Conservation (phyloP, 1,140 invertebrate genomes). For the Polypedilum pembai region DNA sequence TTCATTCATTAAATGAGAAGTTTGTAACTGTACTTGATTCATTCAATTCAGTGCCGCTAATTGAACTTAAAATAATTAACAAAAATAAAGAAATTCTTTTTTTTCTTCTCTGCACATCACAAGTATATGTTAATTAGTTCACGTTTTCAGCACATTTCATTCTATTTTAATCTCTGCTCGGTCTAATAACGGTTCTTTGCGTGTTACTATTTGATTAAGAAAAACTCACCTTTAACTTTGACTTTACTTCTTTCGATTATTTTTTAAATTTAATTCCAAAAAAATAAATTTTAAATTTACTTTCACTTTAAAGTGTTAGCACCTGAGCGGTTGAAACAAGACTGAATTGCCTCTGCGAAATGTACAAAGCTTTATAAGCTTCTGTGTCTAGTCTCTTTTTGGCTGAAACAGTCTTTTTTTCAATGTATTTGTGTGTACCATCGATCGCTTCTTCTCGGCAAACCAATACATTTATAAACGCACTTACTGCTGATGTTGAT, state of each 20-base stretch:
- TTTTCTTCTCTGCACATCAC: background rate
- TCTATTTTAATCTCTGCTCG: too few relatives aligned
- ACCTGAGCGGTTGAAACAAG: background rate
- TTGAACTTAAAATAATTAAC: background rate
- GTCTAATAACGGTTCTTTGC: slow-evolving; percentile 8
- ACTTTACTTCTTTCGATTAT: background rate
- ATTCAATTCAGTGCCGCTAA: background rate
- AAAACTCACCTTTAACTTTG: background rate
- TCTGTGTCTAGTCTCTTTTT: slow-evolving; percentile 1
- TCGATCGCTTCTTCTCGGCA: too few relatives aligned
- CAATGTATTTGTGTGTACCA: too few relatives aligned
- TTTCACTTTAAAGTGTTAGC: background rate
- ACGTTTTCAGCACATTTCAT: slow-evolving; percentile 17
- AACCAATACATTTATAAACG: too few relatives aligned
- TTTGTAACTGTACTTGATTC: too few relatives aligned
- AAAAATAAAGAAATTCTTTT: background rate
- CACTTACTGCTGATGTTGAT: too few relatives aligned
- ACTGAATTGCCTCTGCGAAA: background rate
- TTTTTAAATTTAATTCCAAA: background rate
- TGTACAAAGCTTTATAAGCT: slow-evolving; percentile 11
- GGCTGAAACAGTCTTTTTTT: too few relatives aligned
- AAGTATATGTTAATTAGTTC: slow-evolving; percentile 1
- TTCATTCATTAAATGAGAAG: too few relatives aligned
- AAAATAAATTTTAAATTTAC: background rate
- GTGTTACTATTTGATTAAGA: background rate